phyloP scores from a whole-genome alignment of 2,888 invertebrate species.

The Orchesellides sinensis region DNA sequence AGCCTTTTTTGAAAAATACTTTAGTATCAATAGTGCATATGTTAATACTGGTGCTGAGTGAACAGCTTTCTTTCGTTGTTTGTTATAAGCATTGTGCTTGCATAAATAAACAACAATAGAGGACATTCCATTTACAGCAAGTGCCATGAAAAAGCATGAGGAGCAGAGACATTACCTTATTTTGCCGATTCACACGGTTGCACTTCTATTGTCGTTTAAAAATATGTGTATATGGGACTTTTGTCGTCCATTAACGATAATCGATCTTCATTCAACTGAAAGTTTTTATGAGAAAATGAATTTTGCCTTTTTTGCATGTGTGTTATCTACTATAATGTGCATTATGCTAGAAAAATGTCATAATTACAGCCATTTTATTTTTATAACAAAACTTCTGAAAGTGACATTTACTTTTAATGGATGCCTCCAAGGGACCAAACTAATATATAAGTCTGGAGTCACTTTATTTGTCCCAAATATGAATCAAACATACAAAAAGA shows the following conservation, averaged over 20 bases:
- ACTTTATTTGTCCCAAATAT: slow-evolving; percentile 33
- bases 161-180: slow-evolving; percentile 15
- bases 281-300: slow-evolving; percentile 13
- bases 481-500: slow-evolving; percentile 1
- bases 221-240: slow-evolving; percentile 7
- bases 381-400: slow-evolving; percentile 16
- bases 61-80: slow-evolving; percentile 27
- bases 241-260: slow-evolving; percentile 51
- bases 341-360: too few relatives aligned
- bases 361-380: slow-evolving; percentile 37
- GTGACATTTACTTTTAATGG: slow-evolving; percentile 53
- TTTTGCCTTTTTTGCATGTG: background rate
- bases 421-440: slow-evolving; percentile 27
- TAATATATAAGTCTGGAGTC: slow-evolving; percentile 11
- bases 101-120: slow-evolving; percentile 14
- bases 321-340: background rate
- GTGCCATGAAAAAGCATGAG: slow-evolving; percentile 1
- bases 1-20: background rate
- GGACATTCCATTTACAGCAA: background rate
- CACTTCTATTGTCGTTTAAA: slow-evolving; percentile 1
- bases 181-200: slow-evolving; percentile 32
- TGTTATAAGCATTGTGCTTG: background rate
- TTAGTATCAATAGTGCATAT: background rate
- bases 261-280: slow-evolving; percentile 44
- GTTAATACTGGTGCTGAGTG: background rate